Evolutionary conservation across 2,113 vertebrate genomes (phyloP).

Genomic region (Otus sunia): DNA sequence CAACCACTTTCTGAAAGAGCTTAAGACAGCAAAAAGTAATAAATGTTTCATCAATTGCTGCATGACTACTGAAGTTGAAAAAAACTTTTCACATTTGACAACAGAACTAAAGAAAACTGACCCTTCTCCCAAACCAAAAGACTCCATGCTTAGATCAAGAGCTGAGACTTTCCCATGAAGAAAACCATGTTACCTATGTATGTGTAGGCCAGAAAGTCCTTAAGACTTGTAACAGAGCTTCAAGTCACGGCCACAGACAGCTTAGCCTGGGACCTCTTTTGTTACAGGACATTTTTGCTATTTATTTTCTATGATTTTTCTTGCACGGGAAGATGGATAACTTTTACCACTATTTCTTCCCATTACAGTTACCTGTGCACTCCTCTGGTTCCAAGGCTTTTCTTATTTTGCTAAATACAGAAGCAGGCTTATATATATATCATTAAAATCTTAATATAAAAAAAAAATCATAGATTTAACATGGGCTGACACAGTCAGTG

Average conservation of each 20-base stretch:
- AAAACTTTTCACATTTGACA: background rate
- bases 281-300: background rate
- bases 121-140: background rate
- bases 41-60: background rate
- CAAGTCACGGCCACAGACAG: background rate
- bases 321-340: background rate
- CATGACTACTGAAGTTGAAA: background rate
- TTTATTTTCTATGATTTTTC: background rate
- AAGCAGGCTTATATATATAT: background rate
- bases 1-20: background rate
- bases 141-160: background rate
- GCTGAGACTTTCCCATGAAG: background rate
- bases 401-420: background rate
- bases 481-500: background rate
- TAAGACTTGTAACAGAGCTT: background rate
- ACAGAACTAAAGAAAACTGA: background rate
- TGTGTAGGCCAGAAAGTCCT: background rate
- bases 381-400: background rate
- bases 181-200: rapidly evolving
- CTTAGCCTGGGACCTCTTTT: background rate
- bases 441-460: background rate
- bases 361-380: background rate
- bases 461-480: background rate
- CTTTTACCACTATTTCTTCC: background rate
- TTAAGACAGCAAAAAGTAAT: background rate